Base-by-base conservation (phyloP, 1,140 invertebrate species). In the Bombus consobrinus region DNA sequence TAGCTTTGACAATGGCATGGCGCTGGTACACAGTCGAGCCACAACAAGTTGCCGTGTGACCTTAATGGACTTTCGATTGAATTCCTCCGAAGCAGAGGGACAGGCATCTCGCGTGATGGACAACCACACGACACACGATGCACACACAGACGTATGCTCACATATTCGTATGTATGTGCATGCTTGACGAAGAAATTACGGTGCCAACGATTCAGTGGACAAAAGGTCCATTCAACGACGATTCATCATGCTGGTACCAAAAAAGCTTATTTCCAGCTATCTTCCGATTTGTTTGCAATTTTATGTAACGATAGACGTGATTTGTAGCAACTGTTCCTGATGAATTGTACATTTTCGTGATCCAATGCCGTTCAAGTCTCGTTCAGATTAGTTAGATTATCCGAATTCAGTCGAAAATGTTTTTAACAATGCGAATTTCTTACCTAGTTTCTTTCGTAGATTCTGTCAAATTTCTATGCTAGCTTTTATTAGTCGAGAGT, bases 21-120 rank as follows among this genome's bases (percentile, higher is more conserved):
- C 82, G 86, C 71, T 15, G 81, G 66, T 82, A 87, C 68, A 81
- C 81, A 82, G 64, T 81, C 85, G 87, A 84, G 84, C 90, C 85
- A 91, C 91, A 93, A 92, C 92, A 93, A 93, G 90, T 93, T 92
- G 87, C 88, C 86, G 81, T 81, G 79, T 88, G 91, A 89, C 89
- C 91, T 91, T 91, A 94, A 94, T 92, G 87, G 91, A 92, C 88
- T 93, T 92, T 91, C 90, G 88, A 93, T 92, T 92, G 78, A 90
- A 93, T 91, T 92, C 88, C 80, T 77, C 57, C 41, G 57, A 37
- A 73, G 41, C 37, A 22, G 47, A 47, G 78, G 87, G 73, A 72
- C 37, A 32, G 53, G 18, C 72, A 39, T 59, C 62, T 88, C 66
- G 75, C 64, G 82, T 66, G 85, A 83, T 72, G 76, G 57, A 79